Conservation (phyloP, 2,113 vertebrate species). For the Campylomormyrus numenius region DNA sequence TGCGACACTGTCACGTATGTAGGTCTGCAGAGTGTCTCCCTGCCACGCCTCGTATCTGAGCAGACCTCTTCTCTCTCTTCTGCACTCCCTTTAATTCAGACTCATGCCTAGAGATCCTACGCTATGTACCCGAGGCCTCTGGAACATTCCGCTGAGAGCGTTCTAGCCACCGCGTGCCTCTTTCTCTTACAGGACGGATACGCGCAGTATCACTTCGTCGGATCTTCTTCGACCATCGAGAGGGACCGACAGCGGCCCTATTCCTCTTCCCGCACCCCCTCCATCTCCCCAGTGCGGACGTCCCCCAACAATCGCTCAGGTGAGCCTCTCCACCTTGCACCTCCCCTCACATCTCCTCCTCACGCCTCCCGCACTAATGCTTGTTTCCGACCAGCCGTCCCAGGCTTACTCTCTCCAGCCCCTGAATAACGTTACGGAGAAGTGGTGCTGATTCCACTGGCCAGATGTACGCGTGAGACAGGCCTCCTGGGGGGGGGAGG, state of each 20-base stretch:
- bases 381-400: neutral
- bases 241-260: slow-evolving; percentile 92
- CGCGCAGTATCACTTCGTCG: slow-evolving; percentile 95
- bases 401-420: neutral
- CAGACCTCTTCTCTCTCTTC: neutral
- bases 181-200: slow-evolving; percentile 79
- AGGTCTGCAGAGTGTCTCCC: neutral
- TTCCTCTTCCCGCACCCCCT: slow-evolving; percentile 94
- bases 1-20: neutral
- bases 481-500: neutral
- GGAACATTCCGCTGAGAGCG: neutral
- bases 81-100: neutral
- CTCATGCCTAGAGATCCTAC: neutral
- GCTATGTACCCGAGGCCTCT: neutral
- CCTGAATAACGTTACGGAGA: neutral
- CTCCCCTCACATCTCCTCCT: neutral
- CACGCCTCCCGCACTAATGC: neutral
- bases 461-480: neutral
- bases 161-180: neutral
- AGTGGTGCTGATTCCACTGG: neutral
- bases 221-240: slow-evolving; percentile 96
- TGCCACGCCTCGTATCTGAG: neutral
- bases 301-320: slow-evolving; percentile 98
- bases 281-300: slow-evolving; percentile 91
- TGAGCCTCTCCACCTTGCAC: slow-evolving; percentile 43